Percentiles rank a stretch among this genome's conserved stretches.
These are phyloP conservation scores for Torymus auratus DNA, from an alignment of 2,888 invertebrate genomes.

Conservation along the genomic window DNA sequence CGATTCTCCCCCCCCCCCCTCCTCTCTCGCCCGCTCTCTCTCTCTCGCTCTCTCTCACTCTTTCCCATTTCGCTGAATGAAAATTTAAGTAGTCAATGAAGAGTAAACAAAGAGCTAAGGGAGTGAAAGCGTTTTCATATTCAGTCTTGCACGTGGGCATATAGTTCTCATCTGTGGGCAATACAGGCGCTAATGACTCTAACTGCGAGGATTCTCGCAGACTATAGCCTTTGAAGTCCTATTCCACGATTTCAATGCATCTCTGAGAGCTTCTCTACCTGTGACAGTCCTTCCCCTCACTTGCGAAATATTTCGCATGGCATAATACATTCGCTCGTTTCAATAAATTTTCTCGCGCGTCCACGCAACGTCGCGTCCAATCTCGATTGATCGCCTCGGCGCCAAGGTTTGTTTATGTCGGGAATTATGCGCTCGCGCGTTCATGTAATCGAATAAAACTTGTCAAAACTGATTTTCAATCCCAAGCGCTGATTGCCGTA, in stretches of 20 bases:
- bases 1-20: no score
- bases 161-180: neutral
- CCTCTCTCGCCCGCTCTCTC: no score
- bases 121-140: no score
- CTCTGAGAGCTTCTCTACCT: no score
- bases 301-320: neutral
- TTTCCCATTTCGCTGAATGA: no score
- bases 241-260: no score
- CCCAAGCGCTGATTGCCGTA: slow-evolving; percentile 33
- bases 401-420: neutral
- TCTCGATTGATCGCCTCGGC: neutral
- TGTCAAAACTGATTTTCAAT: slow-evolving; percentile 43
- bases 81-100: neutral
- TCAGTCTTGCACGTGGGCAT: no score
- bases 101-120: neutral
- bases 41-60: no score
- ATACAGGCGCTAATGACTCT: slow-evolving; percentile 1
- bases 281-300: no score
- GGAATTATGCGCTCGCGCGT: neutral
- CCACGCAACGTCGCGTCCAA: neutral
- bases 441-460: slow-evolving; percentile 29
- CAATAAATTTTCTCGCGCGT: neutral
- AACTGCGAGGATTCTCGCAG: slow-evolving; percentile 16
- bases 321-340: neutral
- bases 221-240: neutral